Evolutionary conservation across 37 sponge, comb jelly and placozoan species (phyloP), one percentile per base, ranked within the genome.

Genomic region (Sycon ciliatum): DNA sequence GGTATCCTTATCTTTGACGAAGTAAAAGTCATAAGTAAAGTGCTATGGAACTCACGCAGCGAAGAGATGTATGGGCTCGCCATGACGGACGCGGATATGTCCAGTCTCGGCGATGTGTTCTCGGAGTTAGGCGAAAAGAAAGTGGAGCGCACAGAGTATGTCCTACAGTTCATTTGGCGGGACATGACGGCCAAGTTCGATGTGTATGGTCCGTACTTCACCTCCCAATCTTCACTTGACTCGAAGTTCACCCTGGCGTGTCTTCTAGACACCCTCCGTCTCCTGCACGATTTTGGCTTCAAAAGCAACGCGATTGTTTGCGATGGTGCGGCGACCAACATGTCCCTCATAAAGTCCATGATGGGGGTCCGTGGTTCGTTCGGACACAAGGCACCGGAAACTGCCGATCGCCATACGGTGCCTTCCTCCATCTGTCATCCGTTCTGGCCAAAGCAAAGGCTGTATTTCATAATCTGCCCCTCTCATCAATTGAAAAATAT

Each of bases 401-500:
- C 23, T 4, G 27, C 7, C 27, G 70, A 69, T 38, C 38, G 24
- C 38, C 27, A 69, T 36, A 29, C 4, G n/a, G 70, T 69, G 1
- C 3, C 23, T 4, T 52, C 70, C 4, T 69, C 3, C 3, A 29
- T 69, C 27, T 28, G 3, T 3, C 18, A 69, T 36, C 70, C 39
- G 3, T 69, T 39, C 27, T 2, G 39, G n/a, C 70, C 70, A 35
- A 22, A 22, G 2, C 2, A 69, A 9, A 36, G n/a, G 26, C 20
- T 69, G 26, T 36, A 40, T 3, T 69, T 22, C 13, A 3, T 69
- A 6, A 69, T 69, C 26, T 69, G 70, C 27, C 70, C 70, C 1
- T n/a, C n/a, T n/a, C n/a, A n/a, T n/a, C n/a, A 77, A 69, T 9
- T 65, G 35, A 65, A 65, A 36, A 65, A 65, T 65, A 65, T 65